A percentile compares a stretch with the other conserved stretches of the same genome.
These are phyloP conservation scores for Brachirus orientalis DNA, from an alignment of 2,113 vertebrate species.

Conservation along the genomic window DNA sequence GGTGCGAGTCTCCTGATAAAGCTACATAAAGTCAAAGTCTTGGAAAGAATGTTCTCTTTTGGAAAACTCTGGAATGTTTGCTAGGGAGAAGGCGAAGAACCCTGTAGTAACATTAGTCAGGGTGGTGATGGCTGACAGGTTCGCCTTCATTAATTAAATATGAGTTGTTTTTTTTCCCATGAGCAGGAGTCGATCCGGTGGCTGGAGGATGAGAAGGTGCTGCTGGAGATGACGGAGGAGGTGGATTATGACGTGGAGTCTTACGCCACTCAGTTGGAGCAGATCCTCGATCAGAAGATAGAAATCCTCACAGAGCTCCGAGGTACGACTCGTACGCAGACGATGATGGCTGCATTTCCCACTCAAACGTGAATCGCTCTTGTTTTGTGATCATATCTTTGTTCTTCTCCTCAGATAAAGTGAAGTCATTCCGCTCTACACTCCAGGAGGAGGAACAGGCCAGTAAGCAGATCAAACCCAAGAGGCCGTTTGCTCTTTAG, in stretches of 20 bases:
- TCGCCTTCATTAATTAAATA: not conserved
- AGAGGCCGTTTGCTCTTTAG: conserved; percentile 95
- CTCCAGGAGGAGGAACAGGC: conserved; percentile 98
- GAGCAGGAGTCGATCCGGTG: conserved; percentile 95
- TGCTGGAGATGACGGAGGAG: conserved; percentile 98
- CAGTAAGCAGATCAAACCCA: conserved; percentile 98
- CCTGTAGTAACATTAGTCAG: too few species aligned
- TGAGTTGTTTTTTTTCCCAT: not conserved
- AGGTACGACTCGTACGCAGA: conserved; percentile 77
- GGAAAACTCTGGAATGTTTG: too few species aligned
- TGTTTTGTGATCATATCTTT: not conserved
- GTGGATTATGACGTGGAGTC: conserved; percentile 98
- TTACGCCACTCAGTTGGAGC: conserved; percentile 95
- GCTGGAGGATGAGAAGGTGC: conserved; percentile 95
- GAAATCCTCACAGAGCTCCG: conserved; percentile 94
- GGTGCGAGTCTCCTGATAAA: too few species aligned
- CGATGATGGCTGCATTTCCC: not conserved
- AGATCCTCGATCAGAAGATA: conserved; percentile 97
- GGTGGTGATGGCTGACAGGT: not conserved
- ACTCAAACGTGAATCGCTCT: not conserved
- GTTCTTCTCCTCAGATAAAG: conserved; percentile 87
- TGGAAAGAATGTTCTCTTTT: too few species aligned
- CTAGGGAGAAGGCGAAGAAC: too few species aligned
- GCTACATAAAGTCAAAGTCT: too few species aligned
- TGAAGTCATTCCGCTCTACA: conserved; percentile 96